phyloP scores from a whole-genome alignment of 2,888 invertebrate genomes.

The Arrhopalites spinosus region DNA sequence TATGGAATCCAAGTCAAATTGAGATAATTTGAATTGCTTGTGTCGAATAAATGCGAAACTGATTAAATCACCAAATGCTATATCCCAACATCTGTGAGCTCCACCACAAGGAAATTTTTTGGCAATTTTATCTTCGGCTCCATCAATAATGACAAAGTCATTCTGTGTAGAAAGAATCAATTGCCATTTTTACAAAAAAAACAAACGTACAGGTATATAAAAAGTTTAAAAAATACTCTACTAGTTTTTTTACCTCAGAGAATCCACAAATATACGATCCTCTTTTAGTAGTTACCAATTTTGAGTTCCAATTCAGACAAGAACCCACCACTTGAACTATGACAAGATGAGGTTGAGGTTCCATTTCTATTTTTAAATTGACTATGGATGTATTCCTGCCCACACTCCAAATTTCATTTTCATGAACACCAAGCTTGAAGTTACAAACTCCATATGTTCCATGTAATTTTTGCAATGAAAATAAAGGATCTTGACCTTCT shows the following conservation, averaged over 20 bases:
- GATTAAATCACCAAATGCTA: neutral
- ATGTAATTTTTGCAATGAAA: constrained; percentile 9
- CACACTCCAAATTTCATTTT: constrained; percentile 13
- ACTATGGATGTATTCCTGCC: constrained; percentile 19
- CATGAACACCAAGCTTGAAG: neutral
- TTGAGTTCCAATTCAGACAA: constrained; percentile 28
- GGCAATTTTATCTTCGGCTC: constrained; percentile 16
- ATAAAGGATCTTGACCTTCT: neutral
- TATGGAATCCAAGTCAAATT: constrained; percentile 3
- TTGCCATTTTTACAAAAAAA: neutral
- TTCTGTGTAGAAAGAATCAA: constrained; percentile 4
- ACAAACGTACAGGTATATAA: neutral
- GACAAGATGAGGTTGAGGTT: neutral
- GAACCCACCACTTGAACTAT: constrained; percentile 5
- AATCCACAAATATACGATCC: constrained; percentile 28
- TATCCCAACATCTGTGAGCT: constrained; percentile 32
- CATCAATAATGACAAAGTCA: constrained; percentile 21
- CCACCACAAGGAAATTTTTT: constrained; percentile 27
- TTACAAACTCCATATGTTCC: constrained; percentile 28
- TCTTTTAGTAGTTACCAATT: neutral
- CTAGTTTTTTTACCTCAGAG: constrained; percentile 9
- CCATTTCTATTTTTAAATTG: constrained; percentile 13
- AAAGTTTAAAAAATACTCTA: neutral
- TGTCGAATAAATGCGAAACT: constrained; percentile 27
- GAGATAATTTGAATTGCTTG: neutral